Base-by-base conservation (phyloP, 2,888 invertebrate species). In the Calephelis perditalis region DNA sequence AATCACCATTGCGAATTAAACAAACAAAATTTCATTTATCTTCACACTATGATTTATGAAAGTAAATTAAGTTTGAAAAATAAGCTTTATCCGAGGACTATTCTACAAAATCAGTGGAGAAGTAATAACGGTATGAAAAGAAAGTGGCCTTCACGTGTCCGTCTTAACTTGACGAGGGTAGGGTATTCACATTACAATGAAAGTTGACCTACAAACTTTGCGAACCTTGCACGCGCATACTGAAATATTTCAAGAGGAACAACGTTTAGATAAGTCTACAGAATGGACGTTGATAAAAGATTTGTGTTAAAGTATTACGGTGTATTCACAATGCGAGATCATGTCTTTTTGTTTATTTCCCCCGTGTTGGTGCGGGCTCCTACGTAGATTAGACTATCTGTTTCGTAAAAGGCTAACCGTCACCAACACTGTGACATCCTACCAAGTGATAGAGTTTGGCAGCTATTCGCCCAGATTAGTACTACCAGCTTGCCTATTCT, bases 161-260 rank as follows among this genome's bases (percentile, higher is more conserved):
- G 73, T 72, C 76, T 79, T 73, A 73, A 70, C 73, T 73, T 83
- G 84, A 83, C 78, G 73, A 81, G 81, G 84, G 82, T 80, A 62
- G 67, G 76, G 76, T 76, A 79, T 82, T 81, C 77, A 78, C 77
- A 83, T 79, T 73, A 71, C 59, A 63, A 66, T 58, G 56, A 62
- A 59, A 63, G 55, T 35, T 35, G 57, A 57, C 44, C 45, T 36
- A 46, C 52, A 52, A 52, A 52, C 52, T 52, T 11, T 11, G 52
- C 35, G 35, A 52, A 26, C 49, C 49, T 26, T 52, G 26, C 49
- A 52, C 9, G 35, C 26, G 49, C 49, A 52, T 52, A 52, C 10
- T 52, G 26, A 52, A 52, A 52, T 52, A 35, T 52, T 52, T 35
- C 49, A 52, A 52, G 49, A 52, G 49, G 49, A 52, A 35, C 10